Evolutionary conservation across 2,797 vertebrate genomes (phyloP).

Genomic region (Labeo calbasu): DNA sequence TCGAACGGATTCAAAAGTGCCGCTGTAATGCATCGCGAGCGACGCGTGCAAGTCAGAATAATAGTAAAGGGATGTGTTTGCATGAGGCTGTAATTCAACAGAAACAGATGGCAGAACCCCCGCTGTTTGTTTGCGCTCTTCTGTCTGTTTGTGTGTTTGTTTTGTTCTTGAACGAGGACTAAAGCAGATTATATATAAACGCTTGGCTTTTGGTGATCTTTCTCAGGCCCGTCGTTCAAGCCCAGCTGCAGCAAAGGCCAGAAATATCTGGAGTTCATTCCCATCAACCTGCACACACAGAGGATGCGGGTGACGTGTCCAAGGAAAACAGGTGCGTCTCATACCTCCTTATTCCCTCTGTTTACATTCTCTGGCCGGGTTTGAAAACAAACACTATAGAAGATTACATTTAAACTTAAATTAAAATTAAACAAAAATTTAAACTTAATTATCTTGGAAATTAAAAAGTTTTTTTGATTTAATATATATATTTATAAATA

Average conservation of each 20-base stretch:
- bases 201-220: conserved; percentile 49
- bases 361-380: not conserved
- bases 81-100: conserved; percentile 38
- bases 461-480: too few relatives aligned
- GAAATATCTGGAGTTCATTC: conserved; percentile 95
- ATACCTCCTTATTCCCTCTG: not conserved
- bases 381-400: not conserved
- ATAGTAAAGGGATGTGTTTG: conserved; percentile 15
- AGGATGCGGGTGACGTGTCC: conserved; percentile 94
- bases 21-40: not conserved
- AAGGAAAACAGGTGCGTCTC: conserved; percentile 86
- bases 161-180: conserved; percentile 44
- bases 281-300: conserved; percentile 96
- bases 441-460: too few relatives aligned
- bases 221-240: conserved; percentile 91
- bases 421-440: too few relatives aligned
- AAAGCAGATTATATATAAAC: conserved; percentile 48
- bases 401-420: too few relatives aligned
- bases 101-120: conserved; percentile 43
- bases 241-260: conserved; percentile 97
- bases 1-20: not conserved
- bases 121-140: conserved; percentile 22
- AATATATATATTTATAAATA: too few relatives aligned
- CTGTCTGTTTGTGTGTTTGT: conserved; percentile 32
- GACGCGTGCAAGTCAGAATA: not conserved